Evolutionary conservation across 2,797 vertebrate species (phyloP).

Genomic region (Macroramphosus scolopax): DNA sequence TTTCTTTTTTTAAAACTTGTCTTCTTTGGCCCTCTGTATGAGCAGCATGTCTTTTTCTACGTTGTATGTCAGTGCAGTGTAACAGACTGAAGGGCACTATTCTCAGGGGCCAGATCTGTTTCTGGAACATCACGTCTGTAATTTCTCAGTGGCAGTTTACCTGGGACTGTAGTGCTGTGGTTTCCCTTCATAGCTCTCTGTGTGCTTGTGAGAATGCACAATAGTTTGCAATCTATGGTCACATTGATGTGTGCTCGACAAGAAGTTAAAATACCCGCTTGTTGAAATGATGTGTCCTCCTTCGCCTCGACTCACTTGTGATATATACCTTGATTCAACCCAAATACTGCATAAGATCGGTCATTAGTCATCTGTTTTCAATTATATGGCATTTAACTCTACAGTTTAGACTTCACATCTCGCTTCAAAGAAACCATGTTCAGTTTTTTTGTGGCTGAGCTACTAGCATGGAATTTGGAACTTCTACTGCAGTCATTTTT

Average conservation of each 20-base stretch:
- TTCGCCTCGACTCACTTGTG: neutral
- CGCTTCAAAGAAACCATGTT: slow-evolving; percentile 58
- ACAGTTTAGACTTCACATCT: slow-evolving; percentile 50
- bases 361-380: slow-evolving; percentile 58
- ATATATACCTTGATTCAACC: slow-evolving; percentile 1
- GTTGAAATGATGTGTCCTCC: neutral
- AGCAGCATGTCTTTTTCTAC: slow-evolving; percentile 1
- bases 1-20: too few species aligned
- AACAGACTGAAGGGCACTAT: slow-evolving; percentile 6
- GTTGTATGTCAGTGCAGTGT: neutral
- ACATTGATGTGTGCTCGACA: neutral
- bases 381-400: slow-evolving; percentile 37
- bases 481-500: slow-evolving; percentile 28
- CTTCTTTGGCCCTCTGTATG: too few species aligned
- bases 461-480: slow-evolving; percentile 35
- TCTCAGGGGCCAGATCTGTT: slow-evolving; percentile 3
- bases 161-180: slow-evolving; percentile 16
- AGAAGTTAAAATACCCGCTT: slow-evolving; percentile 4
- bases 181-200: slow-evolving; percentile 7
- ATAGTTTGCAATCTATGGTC: neutral
- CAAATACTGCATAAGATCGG: slow-evolving; percentile 7
- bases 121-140: slow-evolving; percentile 20
- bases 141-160: slow-evolving; percentile 24
- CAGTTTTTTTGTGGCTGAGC: slow-evolving; percentile 50
- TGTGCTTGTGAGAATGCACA: too few species aligned